phyloP scores from a whole-genome alignment of 2,797 vertebrate species.

The Emys orbicularis region DNA sequence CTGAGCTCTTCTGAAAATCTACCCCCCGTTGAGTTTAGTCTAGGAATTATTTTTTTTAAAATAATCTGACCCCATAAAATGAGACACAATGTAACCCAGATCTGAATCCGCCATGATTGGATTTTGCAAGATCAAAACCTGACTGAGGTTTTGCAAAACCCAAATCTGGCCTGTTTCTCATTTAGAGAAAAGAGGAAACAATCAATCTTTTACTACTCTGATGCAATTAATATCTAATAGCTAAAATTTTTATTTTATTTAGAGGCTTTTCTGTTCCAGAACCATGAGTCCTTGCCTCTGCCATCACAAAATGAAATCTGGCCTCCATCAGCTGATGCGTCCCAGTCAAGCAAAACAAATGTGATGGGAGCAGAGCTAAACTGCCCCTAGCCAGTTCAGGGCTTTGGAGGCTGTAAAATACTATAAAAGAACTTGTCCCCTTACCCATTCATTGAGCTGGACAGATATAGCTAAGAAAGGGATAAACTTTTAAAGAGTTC shows the following conservation, averaged over 20 bases:
- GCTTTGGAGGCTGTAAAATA: neutral
- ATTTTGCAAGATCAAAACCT: neutral
- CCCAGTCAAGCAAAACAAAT: neutral
- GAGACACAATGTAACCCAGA: neutral
- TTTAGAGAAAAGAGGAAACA: neutral
- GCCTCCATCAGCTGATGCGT: neutral
- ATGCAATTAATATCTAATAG: neutral
- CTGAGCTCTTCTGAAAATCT: neutral
- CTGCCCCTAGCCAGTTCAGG: neutral
- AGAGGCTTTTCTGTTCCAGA: neutral
- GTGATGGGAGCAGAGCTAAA: rapidly evolving
- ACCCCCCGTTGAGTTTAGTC: neutral
- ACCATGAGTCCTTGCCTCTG: neutral
- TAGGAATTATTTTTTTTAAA: neutral
- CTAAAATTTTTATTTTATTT: neutral
- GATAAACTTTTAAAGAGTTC: neutral
- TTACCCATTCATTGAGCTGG: neutral
- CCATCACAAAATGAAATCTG: neutral
- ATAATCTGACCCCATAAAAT: neutral
- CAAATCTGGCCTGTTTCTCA: neutral
- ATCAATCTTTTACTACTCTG: neutral
- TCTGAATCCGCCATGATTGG: neutral
- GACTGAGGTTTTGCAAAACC: neutral
- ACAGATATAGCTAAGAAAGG: neutral
- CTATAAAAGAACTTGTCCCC: neutral